Conservation (phyloP, 2,113 vertebrate species). For the Chloroceryle aenea region DNA sequence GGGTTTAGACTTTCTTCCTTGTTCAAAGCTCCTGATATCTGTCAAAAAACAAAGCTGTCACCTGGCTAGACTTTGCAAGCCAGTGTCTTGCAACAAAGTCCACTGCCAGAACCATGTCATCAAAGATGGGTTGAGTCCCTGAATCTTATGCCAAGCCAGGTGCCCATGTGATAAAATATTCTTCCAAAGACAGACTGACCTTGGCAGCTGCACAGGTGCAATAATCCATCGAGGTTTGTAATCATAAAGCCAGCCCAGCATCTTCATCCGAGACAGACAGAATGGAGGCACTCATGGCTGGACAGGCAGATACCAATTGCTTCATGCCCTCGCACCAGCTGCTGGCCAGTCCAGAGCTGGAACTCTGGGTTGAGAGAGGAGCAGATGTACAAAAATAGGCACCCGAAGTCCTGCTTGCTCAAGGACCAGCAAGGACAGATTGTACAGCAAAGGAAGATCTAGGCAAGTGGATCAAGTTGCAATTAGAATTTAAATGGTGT, state of each 20-base stretch:
- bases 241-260: not conserved
- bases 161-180: constrained; percentile 41
- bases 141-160: constrained; percentile 58
- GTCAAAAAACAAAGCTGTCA: not conserved
- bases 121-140: not conserved
- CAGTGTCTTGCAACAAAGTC: not conserved
- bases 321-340: not conserved
- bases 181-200: constrained; percentile 56
- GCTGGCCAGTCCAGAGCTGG: not conserved
- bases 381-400: not conserved
- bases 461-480: not conserved
- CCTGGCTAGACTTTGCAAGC: not conserved
- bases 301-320: not conserved
- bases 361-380: not conserved
- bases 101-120: constrained; percentile 46
- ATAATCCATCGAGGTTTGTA: constrained; percentile 51
- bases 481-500: not conserved
- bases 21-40: not conserved
- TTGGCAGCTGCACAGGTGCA: constrained; percentile 16
- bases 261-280: not conserved
- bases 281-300: not conserved
- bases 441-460: not conserved
- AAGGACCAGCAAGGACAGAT: not conserved
- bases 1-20: not conserved
- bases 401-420: not conserved